Evolutionary conservation across 2,888 invertebrate genomes (phyloP).

Genomic region (Chelonus formosanus): DNA sequence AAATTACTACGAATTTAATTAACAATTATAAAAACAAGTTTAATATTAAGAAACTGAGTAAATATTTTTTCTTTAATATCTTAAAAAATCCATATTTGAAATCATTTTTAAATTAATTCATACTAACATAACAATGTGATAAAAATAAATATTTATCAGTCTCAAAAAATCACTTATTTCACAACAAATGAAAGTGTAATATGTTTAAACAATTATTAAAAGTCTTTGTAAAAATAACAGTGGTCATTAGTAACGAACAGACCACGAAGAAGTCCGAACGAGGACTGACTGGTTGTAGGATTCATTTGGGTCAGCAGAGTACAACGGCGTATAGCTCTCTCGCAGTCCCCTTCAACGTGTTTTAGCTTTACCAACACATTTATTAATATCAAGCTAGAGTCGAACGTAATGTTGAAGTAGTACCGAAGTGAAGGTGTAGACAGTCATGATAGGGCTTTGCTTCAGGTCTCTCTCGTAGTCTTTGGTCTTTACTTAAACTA

Average conservation of each 20-base stretch:
- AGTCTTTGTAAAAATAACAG: neutral
- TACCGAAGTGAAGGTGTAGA: conserved; percentile 39
- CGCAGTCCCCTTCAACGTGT: conserved; percentile 9
- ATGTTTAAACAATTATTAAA: too few species aligned
- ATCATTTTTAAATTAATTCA: too few species aligned
- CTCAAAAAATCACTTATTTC: too few species aligned
- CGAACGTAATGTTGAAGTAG: conserved; percentile 10
- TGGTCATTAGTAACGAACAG: neutral
- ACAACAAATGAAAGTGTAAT: too few species aligned
- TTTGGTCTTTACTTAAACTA: conserved; percentile 22
- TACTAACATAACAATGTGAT: too few species aligned
- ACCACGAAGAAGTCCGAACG: conserved; percentile 56
- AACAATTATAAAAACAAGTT: too few species aligned
- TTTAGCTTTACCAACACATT: neutral
- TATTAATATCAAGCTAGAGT: conserved; percentile 4
- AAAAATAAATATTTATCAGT: too few species aligned
- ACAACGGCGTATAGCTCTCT: conserved; percentile 45
- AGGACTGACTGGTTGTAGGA: conserved; percentile 57
- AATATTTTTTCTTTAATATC: too few species aligned
- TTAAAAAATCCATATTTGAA: too few species aligned
- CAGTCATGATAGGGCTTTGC: conserved; percentile 19
- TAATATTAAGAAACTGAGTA: too few species aligned
- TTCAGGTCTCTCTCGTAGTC: neutral
- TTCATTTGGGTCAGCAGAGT: conserved; percentile 61
- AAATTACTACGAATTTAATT: too few species aligned